Evolutionary conservation across 2,113 vertebrate genomes (phyloP).

Genomic region (Rhipidura dahli): DNA sequence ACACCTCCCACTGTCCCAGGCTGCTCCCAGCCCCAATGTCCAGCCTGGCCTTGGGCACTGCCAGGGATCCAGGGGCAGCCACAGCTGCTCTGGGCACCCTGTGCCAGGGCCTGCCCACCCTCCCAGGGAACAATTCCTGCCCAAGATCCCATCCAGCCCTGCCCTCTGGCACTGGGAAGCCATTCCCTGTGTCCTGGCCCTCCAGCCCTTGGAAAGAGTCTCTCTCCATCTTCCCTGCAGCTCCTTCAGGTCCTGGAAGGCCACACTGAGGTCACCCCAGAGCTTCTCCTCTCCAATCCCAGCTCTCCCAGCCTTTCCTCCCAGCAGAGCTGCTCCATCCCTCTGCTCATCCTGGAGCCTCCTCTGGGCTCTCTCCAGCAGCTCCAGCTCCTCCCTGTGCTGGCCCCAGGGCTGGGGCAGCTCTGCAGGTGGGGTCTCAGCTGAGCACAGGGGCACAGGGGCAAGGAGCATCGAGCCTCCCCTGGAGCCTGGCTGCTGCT

Average conservation of each 20-base stretch:
- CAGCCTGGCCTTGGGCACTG: not conserved
- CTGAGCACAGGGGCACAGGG: not conserved
- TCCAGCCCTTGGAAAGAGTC: not conserved
- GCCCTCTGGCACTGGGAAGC: not conserved
- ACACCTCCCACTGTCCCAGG: not conserved
- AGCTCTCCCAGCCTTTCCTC: not conserved
- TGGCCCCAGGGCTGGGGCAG: not conserved
- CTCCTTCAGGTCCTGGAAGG: rapidly evolving
- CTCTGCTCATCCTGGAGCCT: not conserved
- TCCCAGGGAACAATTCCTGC: not conserved
- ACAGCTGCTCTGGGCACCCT: not conserved
- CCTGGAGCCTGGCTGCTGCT: not conserved
- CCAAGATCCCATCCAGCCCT: not conserved
- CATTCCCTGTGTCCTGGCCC: not conserved
- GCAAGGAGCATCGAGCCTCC: not conserved
- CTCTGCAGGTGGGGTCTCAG: not conserved
- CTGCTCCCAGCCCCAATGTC: not conserved
- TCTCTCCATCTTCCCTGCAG: rapidly evolving
- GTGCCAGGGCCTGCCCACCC: not conserved
- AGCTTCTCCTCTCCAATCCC: not conserved
- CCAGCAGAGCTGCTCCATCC: not conserved
- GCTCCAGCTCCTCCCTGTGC: not conserved
- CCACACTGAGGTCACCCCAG: rapidly evolving
- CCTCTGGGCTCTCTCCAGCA: not conserved
- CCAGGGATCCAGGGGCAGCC: not conserved